Evolutionary conservation across 2,113 vertebrate species (phyloP).

Genomic region (Panthera tigris): DNA sequence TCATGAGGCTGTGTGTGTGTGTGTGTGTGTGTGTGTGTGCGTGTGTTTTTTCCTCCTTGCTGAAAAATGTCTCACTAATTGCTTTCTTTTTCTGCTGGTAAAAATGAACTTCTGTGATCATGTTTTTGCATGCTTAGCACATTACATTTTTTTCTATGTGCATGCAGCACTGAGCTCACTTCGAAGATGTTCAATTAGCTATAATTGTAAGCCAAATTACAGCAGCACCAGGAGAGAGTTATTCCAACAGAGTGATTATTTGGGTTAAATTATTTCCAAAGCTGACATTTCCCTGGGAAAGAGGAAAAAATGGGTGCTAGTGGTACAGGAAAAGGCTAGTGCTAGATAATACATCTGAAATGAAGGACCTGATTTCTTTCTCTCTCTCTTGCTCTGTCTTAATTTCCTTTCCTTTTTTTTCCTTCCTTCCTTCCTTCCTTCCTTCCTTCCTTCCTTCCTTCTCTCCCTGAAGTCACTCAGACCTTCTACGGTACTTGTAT

Average conservation of each 20-base stretch:
- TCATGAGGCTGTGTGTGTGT: neutral
- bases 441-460: no score
- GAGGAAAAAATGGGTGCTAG: neutral
- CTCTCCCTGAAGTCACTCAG: neutral
- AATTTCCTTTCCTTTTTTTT: no score
- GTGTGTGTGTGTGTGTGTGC: neutral
- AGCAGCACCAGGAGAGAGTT: conserved; percentile 65
- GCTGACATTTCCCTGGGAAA: conserved; percentile 61
- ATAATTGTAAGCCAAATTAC: conserved; percentile 77
- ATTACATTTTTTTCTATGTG: conserved; percentile 55
- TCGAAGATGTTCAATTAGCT: conserved; percentile 77
- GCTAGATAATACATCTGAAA: conserved; percentile 19
- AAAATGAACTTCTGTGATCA: conserved; percentile 72
- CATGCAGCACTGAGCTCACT: conserved; percentile 59
- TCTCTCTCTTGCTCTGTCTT: neutral
- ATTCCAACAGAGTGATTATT: conserved; percentile 74
- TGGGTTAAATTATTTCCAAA: conserved; percentile 78
- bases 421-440: neutral
- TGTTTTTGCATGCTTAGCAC: conserved; percentile 77
- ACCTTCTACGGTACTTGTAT: neutral
- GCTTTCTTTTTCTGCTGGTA: conserved; percentile 67
- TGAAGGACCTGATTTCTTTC: neutral
- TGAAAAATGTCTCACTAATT: conserved; percentile 76
- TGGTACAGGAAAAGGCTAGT: neutral
- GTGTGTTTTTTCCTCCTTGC: neutral